phyloP scores from a whole-genome alignment of 2,113 vertebrate genomes.

The Aspidoscelis tigris region DNA sequence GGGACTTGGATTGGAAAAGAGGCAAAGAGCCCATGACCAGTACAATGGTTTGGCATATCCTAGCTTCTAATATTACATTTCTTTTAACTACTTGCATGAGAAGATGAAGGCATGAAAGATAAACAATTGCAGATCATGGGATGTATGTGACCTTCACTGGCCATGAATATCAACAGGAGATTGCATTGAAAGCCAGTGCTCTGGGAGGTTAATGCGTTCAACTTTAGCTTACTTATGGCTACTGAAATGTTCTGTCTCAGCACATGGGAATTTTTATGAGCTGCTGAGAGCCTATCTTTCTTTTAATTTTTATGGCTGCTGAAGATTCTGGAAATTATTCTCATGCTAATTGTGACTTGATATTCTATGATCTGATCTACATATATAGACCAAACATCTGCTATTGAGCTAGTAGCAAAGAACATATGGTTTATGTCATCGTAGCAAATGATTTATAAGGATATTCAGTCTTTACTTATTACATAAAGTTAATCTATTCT shows the following conservation, averaged over 20 bases:
- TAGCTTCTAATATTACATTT: background rate
- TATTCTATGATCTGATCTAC: constrained; percentile 39
- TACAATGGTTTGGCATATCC: background rate
- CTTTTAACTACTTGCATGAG: background rate
- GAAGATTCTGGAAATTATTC: constrained; percentile 26
- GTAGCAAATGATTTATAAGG: constrained; percentile 51
- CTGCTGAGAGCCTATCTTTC: constrained; percentile 10
- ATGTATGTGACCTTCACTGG: background rate
- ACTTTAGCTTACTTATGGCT: background rate
- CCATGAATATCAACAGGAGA: constrained; percentile 1
- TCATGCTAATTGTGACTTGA: constrained; percentile 37
- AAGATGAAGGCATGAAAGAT: background rate
- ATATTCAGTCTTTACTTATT: constrained; percentile 31
- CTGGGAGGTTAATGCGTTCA: background rate
- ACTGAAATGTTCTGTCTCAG: background rate
- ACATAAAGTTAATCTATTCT: constrained; percentile 17
- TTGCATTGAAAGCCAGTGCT: background rate
- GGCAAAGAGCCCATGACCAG: background rate
- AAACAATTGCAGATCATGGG: background rate
- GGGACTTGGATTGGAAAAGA: too few species aligned
- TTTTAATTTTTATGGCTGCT: background rate
- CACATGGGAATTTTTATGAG: constrained; percentile 11
- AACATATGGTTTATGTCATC: constrained; percentile 55
- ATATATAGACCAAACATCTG: constrained; percentile 55
- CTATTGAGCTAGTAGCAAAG: constrained; percentile 38